Evolutionary conservation across 1,140 invertebrate genomes (phyloP).

Genomic region (Pristionchus pacificus): DNA sequence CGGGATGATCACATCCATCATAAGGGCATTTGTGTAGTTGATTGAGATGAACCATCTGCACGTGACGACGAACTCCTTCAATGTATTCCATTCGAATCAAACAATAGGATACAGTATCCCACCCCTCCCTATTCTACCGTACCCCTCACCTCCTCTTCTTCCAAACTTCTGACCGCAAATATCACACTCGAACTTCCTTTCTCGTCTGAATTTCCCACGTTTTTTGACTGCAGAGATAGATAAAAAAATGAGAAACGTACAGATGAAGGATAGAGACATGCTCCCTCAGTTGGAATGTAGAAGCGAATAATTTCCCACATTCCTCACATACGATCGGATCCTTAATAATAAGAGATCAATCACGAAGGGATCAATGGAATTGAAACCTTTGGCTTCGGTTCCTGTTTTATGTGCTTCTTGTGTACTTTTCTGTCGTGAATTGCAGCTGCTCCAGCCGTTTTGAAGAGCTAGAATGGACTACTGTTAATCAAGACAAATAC

Average conservation of each 20-base stretch:
- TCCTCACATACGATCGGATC: neutral
- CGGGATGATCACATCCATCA: conserved; percentile 24
- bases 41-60: conserved; percentile 25
- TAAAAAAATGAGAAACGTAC: neutral
- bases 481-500: neutral
- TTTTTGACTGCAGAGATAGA: neutral
- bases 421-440: neutral
- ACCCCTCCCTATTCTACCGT: no score
- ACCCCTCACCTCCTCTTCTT: conserved; percentile 10
- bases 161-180: conserved; percentile 19
- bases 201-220: neutral
- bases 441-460: neutral
- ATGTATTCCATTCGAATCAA: no score
- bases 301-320: neutral
- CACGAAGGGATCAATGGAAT: neutral
- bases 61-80: conserved; percentile 18
- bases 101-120: no score
- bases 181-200: conserved; percentile 15
- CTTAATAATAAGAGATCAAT: neutral
- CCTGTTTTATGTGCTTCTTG: neutral
- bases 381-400: neutral
- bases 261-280: neutral
- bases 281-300: neutral
- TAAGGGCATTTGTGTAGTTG: conserved; percentile 22
- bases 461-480: neutral